phyloP scores from a whole-genome alignment of 2,797 vertebrate genomes.

The Xerus rutilus region DNA sequence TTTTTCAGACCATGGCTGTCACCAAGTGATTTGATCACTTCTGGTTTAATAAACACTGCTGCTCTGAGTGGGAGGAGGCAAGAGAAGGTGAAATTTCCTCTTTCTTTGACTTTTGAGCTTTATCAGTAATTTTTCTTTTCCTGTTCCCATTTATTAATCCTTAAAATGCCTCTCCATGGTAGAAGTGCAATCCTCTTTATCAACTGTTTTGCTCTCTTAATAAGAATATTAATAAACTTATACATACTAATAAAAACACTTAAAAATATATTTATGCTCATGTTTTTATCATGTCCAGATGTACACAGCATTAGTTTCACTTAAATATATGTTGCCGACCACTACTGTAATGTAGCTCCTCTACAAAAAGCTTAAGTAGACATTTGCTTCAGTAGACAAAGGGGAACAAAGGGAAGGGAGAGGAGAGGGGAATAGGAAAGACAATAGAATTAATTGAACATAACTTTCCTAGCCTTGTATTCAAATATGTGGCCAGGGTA shows the following conservation, averaged over 20 bases:
- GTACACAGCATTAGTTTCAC: background rate
- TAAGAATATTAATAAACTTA: background rate
- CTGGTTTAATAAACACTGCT: conserved; percentile 63
- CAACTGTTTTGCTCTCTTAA: background rate
- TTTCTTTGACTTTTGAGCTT: background rate
- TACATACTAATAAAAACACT: background rate
- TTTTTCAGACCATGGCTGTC: conserved; percentile 73
- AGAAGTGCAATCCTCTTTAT: background rate
- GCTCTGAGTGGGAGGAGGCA: background rate
- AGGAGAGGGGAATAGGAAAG: too few species aligned
- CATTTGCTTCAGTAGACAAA: background rate
- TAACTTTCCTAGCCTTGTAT: too few species aligned
- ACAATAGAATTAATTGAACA: too few species aligned
- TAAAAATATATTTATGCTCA: background rate
- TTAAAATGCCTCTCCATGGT: background rate
- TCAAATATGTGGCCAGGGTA: too few species aligned
- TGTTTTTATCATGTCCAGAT: background rate
- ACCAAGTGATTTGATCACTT: conserved; percentile 74
- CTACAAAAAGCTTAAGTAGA: background rate
- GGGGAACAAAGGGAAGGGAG: too few species aligned
- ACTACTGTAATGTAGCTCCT: background rate
- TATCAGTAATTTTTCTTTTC: background rate
- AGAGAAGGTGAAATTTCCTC: background rate
- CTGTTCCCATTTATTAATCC: background rate
- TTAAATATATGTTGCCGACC: background rate